Base-by-base conservation (phyloP, 2,797 vertebrate genomes). In the Lithobates pipiens region DNA sequence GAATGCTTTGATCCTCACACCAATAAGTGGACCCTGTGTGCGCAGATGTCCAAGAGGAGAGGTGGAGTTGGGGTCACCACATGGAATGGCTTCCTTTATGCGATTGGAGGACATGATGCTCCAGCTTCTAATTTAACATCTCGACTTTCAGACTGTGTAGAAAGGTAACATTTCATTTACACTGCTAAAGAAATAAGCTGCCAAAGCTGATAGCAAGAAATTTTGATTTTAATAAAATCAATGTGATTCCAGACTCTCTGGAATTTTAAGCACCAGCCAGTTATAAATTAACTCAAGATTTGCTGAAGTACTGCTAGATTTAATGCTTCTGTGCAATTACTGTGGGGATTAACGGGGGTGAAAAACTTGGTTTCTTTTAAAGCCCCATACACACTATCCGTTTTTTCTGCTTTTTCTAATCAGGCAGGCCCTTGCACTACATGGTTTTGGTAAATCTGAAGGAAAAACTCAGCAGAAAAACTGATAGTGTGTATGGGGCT, bases 1-100 rank as follows among this genome's bases (percentile, higher is more conserved):
- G 98, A 99, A 92, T 97, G 97, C 93, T 99, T 99, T 86, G 97
- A 99, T 92, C 98, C 98, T 83, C 98, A 99, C 92, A 99, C 95
- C 25, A 99, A 92, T 90, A 99, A 99, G 90, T 99, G 98, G 98
- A 97, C 91, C 7, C 92, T 92, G 50, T 99, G 98, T 89, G 95
- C 97, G 73, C 97, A 97, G 11, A 99, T 99, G 98, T 97, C 97
- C 3, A 99, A 99, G 92, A 95, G 98, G 88, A 95, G 98, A 88
- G 98, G 98, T 0, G 98, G 98, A 0, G 98, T 99, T 32, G 98
- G 98, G 4, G 98, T 99, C 77, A 97, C 98, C 27, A 99, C 97
- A 0, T 99, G 98, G 98, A 98, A 99, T 0, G 96, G 97, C 18
- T 95, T 99, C 86, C 93, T 99, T 3, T 99, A 99, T 16, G 98